phyloP scores from a whole-genome alignment of 2,888 invertebrate species.

The Mongoloraphidia duomilia region DNA sequence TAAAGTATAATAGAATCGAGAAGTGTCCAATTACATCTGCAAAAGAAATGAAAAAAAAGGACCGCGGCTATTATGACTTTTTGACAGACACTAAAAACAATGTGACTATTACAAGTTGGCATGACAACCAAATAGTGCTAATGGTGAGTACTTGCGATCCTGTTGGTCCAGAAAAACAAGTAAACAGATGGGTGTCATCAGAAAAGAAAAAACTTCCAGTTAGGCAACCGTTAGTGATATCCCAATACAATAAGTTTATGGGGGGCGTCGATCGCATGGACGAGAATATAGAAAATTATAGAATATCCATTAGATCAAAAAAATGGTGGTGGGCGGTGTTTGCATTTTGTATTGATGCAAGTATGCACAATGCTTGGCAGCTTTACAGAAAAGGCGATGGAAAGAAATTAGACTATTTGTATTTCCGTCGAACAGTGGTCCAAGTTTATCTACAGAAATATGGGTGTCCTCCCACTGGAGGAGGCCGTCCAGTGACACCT shows the following conservation, averaged over 20 bases:
- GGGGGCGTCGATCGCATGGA: slow-evolving; percentile 18
- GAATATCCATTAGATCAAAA: slow-evolving; percentile 13
- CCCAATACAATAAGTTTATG: slow-evolving; percentile 16
- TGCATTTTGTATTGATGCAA: slow-evolving; percentile 3
- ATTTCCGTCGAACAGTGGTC: neutral
- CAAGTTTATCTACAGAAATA: slow-evolving; percentile 3
- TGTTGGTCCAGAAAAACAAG: slow-evolving; percentile 10
- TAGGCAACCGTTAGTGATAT: slow-evolving; percentile 13
- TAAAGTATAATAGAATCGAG: slow-evolving; percentile 13
- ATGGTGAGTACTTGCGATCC: slow-evolving; percentile 12
- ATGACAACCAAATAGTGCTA: slow-evolving; percentile 14
- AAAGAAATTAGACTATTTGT: neutral
- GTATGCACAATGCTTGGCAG: slow-evolving; percentile 3
- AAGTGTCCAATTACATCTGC: slow-evolving; percentile 2
- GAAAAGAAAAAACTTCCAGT: slow-evolving; percentile 14
- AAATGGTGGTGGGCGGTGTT: slow-evolving; percentile 16
- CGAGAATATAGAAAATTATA: slow-evolving; percentile 16
- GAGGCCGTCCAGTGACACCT: slow-evolving; percentile 1
- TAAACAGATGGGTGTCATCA: slow-evolving; percentile 4
- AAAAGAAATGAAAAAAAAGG: slow-evolving; percentile 7
- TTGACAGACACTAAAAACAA: slow-evolving; percentile 9
- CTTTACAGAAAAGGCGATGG: neutral
- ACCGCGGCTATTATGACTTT: slow-evolving; percentile 10
- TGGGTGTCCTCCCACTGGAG: neutral
- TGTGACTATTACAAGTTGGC: slow-evolving; percentile 13